A percentile compares a stretch with the other conserved stretches of the same genome.
Evolutionary conservation across 2,888 invertebrate genomes (phyloP).

Genomic region (Troides oblongomaculatus): DNA sequence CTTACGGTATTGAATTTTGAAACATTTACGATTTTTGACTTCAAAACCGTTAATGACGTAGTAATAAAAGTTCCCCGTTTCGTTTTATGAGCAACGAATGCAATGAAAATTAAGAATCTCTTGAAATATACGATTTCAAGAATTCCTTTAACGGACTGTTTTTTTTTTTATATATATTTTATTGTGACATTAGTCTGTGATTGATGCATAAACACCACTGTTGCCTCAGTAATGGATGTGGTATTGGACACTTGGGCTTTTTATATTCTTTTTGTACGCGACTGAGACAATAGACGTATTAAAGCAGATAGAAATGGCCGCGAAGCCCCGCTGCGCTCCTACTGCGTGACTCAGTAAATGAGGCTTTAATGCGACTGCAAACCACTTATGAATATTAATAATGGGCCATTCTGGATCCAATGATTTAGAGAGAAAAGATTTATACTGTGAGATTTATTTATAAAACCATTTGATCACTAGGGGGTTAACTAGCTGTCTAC

Average conservation of each 20-base stretch:
- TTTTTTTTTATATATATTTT: background rate
- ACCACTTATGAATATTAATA: constrained; percentile 33
- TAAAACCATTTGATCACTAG: constrained; percentile 7
- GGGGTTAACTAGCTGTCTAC: constrained; percentile 7
- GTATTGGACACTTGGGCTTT: constrained; percentile 1
- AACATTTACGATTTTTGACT: constrained; percentile 21
- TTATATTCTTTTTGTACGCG: constrained; percentile 10
- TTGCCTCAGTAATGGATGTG: background rate
- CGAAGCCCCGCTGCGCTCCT: constrained; percentile 16
- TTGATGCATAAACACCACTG: background rate
- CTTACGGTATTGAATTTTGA: too few species aligned
- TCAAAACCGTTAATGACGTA: constrained; percentile 21
- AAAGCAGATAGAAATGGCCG: constrained; percentile 10
- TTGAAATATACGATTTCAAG: constrained; percentile 26
- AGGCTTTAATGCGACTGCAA: constrained; percentile 32
- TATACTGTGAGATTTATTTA: constrained; percentile 15
- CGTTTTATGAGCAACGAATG: constrained; percentile 22
- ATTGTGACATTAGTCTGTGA: background rate
- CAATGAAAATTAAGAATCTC: constrained; percentile 28
- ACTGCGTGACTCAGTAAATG: constrained; percentile 30
- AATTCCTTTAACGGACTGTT: background rate
- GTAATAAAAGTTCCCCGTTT: constrained; percentile 26
- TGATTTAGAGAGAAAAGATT: constrained; percentile 30
- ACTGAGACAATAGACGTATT: constrained; percentile 23
- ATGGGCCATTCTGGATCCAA: constrained; percentile 25